Base-by-base conservation (phyloP, 2,888 invertebrate species). In the Hyposoter dolosus region DNA sequence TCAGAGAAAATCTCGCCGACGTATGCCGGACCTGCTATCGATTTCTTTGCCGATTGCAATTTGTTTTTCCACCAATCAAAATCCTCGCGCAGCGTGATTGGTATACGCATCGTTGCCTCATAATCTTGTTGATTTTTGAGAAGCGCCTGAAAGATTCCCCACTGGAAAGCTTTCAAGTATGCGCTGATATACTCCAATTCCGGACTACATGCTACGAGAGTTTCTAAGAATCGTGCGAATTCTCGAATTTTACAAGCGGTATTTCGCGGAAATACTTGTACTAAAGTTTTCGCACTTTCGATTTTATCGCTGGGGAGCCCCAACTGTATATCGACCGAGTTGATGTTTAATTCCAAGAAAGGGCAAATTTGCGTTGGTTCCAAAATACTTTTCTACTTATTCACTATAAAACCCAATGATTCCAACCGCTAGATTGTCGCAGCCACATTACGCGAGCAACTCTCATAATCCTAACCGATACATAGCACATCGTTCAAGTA, bases 11-110 rank as follows among this genome's bases (percentile, higher is more conserved):
- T 83, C 71, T 81, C 76, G 3, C 47, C 43, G 12, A n/a, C 50
- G 19, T 74, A 82, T 32, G 47, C 50, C 7, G 47, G 72, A 28
- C 78, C 76, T 12, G 60, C 65, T 12, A 87, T 87, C 47, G 82
- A 82, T 68, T 32, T 83, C 17, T 23, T 65, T 32, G 75, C 19
- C 1, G 28, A 19, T 53, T 47, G 60, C 28, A 85, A 12, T 32
- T 75, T 72, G n/a, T 60, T 15, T 66, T 50, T 15, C 86, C 86
- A 84, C 80, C 85, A 86, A 28, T 69, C 43, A 12, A 86, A 82
- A 71, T 83, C 84, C 6, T 78, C 32, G 10, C 50, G 47, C n/a
- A 83, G 32, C 2, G 72, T 82, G 6, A n/a, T 47, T 23, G 68
- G 69, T 47, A 88, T 12, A 1, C 28, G 10, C 84, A 86, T 83